Evolutionary conservation across 1,140 invertebrate species (phyloP).

Genomic region (Venturia canescens): DNA sequence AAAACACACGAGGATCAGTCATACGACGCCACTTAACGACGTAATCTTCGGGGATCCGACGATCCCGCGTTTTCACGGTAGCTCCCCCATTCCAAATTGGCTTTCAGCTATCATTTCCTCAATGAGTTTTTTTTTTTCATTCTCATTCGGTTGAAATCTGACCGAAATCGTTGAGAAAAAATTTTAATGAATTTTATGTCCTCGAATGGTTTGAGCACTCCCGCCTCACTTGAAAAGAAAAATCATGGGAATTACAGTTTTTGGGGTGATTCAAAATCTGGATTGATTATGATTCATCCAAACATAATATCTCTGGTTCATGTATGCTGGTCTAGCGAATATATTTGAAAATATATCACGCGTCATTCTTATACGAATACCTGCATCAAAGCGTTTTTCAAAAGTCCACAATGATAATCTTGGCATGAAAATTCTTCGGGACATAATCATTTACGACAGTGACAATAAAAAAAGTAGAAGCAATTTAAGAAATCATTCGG

Average conservation of each 20-base stretch:
- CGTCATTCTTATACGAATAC: not conserved
- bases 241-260: too few species aligned
- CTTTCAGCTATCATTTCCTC: not conserved
- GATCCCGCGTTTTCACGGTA: conserved; percentile 53
- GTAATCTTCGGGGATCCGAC: conserved; percentile 69
- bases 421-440: conserved; percentile 49
- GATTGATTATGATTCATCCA: too few species aligned
- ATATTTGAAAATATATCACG: not conserved
- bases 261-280: too few species aligned
- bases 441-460: conserved; percentile 25
- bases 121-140: conserved; percentile 21
- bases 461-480: conserved; percentile 8
- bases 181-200: too few species aligned
- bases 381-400: not conserved
- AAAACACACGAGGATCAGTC: conserved; percentile 62
- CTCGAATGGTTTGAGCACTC: too few species aligned
- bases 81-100: conserved; percentile 48
- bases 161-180: not conserved
- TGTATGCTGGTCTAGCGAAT: too few species aligned
- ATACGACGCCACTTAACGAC: conserved; percentile 70
- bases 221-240: too few species aligned
- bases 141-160: not conserved
- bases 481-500: conserved; percentile 57
- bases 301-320: too few species aligned
- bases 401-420: conserved; percentile 43